Percentiles rank a stretch among this genome's conserved stretches.
Evolutionary conservation across 2,113 vertebrate genomes (phyloP).

Genomic region (Hirundichthys speculiger): DNA sequence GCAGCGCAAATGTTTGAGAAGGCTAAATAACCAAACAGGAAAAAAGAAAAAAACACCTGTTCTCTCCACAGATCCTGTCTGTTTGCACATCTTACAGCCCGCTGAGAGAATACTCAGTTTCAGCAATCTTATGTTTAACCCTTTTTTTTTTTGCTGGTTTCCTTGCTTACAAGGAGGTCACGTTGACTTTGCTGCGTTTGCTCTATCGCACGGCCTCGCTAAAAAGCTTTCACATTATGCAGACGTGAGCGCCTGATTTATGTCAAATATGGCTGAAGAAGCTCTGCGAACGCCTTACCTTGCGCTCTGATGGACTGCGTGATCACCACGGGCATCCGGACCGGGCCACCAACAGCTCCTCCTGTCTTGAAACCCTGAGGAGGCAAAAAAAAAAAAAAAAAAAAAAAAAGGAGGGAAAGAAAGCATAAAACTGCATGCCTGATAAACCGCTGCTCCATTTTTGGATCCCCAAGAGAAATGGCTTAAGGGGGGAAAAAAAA

Average conservation of each 20-base stretch:
- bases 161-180: slow-evolving; percentile 27
- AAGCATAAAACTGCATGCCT: slow-evolving; percentile 14
- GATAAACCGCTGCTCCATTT: slow-evolving; percentile 14
- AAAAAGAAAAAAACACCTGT: slow-evolving; percentile 71
- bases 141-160: slow-evolving; percentile 10
- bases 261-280: slow-evolving; percentile 3
- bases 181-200: slow-evolving; percentile 9
- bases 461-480: slow-evolving; percentile 11
- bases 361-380: slow-evolving; percentile 83
- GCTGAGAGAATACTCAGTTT: slow-evolving; percentile 33
- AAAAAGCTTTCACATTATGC: background rate
- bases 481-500: background rate
- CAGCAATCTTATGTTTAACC: slow-evolving; percentile 34
- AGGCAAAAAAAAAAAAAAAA: slow-evolving; percentile 9
- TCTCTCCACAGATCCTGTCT: slow-evolving; percentile 60
- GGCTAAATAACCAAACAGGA: slow-evolving; percentile 66
- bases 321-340: slow-evolving; percentile 87
- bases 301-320: slow-evolving; percentile 84
- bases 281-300: slow-evolving; percentile 71
- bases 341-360: slow-evolving; percentile 78
- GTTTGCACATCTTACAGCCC: slow-evolving; percentile 64
- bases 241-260: background rate
- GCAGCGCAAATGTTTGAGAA: slow-evolving; percentile 76
- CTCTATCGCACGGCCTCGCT: background rate
- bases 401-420: slow-evolving; percentile 16